Base-by-base conservation (phyloP, 53 echinoderm and acorn worm species). In the Astropecten irregularis region DNA sequence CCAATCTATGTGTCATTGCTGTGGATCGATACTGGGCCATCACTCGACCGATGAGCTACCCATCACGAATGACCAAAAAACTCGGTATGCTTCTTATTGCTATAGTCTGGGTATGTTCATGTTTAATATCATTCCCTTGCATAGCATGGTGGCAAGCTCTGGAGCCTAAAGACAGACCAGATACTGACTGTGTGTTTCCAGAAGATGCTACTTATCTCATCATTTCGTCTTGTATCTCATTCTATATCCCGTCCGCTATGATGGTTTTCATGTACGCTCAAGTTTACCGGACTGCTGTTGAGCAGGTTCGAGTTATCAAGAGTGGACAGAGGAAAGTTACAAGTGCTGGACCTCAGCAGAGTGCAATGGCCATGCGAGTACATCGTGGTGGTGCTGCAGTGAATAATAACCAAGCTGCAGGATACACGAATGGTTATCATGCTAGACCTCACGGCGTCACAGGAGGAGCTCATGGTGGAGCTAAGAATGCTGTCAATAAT, bases 81-180 rank as follows among this genome's bases (percentile, higher is more conserved):
- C 66, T 83, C 4, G 89, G 84, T 14, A 48, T 37, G 42, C 16
- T 66, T 42, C 44, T 89, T 36, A 77, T 89, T 11, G 40, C 83
- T 5, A 38, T 55, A 5, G 84, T 89, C 5, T 89, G 89, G 89
- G 40, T 89, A 42, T 84, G 84, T 23, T 84, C 89, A 0, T 62
- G 77, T 1, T 49, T 84, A 22, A 84, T 89, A 39, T 89, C 89
- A 6, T 89, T 89, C 19, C 97, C 97, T 30, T 91, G 89, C 47
- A 92, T 97, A 7, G 87, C 67, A 40, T 97, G 97, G 97, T 97
- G 97, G 97, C 87, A 87, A 9, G 89, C 89, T 25, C 90, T 97
- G 0, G 97, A 94, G 62, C 91, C 91, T 0, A 60, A 76, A 2
- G 74, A 89, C 9, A 30, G 79, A 62, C 83, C 71, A 9, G 68